Base-by-base conservation (phyloP, 2,113 vertebrate genomes). In the Hemibagrus wyckioides region DNA sequence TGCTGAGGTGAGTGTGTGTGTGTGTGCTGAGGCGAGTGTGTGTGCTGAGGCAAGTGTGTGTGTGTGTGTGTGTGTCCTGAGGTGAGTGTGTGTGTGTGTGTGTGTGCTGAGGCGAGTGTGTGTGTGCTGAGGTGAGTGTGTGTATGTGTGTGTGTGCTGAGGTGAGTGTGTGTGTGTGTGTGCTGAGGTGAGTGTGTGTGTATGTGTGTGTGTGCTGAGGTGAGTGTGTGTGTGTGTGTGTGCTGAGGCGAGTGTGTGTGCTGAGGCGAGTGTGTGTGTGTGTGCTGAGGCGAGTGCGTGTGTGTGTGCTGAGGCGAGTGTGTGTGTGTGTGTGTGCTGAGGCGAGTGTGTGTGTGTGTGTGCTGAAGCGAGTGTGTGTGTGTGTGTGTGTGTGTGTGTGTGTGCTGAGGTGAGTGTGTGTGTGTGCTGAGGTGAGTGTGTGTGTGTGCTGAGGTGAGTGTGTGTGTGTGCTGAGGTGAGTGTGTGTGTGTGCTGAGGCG, bases 111-210 rank as follows among this genome's bases (percentile, higher is more conserved):
- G n/a, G 44, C 7, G 44, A 4, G 44, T 44, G 44, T 44, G 44
- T 44, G 52, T 61, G 65, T 69, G 65, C 36, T n/a, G n/a, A n/a
- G n/a, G 30, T 36, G 30, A n/a, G n/a, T 21, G 28, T 77, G 25
- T 30, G n/a, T 21, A 17, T 19, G 28, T 63, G 65, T 36, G 13
- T 33, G 65, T 67, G 63, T 33, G 63, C 15, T 8, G 39, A 36
- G 39, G 69, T 73, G 69, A 44, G 71, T 75, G 41, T 44, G 71
- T 44, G 41, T n/a, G 41, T 48, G 25, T 48, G 67, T 81, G 41
- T 57, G 85, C 36, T 69, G 79, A 15, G 54, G 84, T 75, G 84
- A 86, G 84, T 63, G 67, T n/a, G n/a, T n/a, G n/a, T 80, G 75
- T 44, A 44, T 39, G 69, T 56, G 33, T 76, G 71, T 36, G 65